Base-by-base conservation (phyloP, 1,140 invertebrate genomes). In the Drosophila truncata region DNA sequence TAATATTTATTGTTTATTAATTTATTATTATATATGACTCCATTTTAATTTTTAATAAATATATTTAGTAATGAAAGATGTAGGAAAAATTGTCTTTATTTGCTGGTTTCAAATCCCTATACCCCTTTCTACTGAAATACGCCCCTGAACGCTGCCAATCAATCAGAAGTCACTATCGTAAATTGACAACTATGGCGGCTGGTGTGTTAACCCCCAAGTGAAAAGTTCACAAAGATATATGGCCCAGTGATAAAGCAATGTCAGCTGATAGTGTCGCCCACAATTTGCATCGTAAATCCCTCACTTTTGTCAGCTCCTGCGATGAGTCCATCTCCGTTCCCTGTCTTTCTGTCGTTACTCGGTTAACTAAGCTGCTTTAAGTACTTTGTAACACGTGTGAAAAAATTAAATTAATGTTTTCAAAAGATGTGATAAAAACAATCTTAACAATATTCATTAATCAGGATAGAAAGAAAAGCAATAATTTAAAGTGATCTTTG, bases 261-360 rank as follows among this genome's bases (percentile, higher is more conserved):
- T 64, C 71, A 75, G 60, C 35, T 60, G 73, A 77, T 77, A 77
- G 63, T 77, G 74, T 76, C 74, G 74, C 62, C 20, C 76, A 70
- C 57, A 49, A 62, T 70, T 41, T 78, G 25, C 37, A 52, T 44
- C 62, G 50, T 77, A 77, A 77, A 77, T 77, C 35, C 29, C 11
- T 61, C 73, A 63, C 52, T 54, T 46, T 37, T 42, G 37, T 18
- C 33, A 55, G 49, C 29, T 47, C 16, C 27, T 18, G 13, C 23
- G 16, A 16, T 59, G 44, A 27, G 35, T 23, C 27, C 57, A 9
- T 20, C 63, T 41, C 33, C 18, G n/a, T 47, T 31, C 20, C 4
- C 20, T 42, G 23, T 54, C 50, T n/a, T 10, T 20, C 33, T 27
- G 11, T 14, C 11, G 2, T 39, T 33, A 31, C 27, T 33, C 11